Base-by-base conservation (phyloP, 1,140 invertebrate genomes). In the Phymorhynchus buccinoides region DNA sequence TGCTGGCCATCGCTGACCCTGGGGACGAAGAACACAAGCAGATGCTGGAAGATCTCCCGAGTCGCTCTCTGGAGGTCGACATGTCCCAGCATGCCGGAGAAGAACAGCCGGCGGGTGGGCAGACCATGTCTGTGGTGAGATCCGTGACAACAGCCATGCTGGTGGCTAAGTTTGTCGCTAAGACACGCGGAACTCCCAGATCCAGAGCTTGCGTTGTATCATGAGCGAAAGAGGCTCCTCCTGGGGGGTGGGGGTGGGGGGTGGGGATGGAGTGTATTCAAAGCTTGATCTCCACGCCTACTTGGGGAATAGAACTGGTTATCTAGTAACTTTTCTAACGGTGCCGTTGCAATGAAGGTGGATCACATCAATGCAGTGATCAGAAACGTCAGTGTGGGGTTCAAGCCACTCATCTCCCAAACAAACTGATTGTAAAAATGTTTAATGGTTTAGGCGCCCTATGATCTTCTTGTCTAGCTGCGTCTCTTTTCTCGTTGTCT, bases 1-100 rank as follows among this genome's bases (percentile, higher is more conserved):
- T 98, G n/a, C 93, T 99, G 44, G 96, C 96, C 27, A 97, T 99
- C 89, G 96, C 97, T 0, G 98, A 99, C 94, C 96, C 96, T 1
- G 87, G 87, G 18, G 89, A 91, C 52, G 88, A 89, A 22, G 88
- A 88, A 18, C 90, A 89, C 84, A 84, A 89, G 30, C 87, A 91
- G 39, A 89, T 92, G 52, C 86, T 93, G 12, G 86, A 91, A 75
- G 87, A 87, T 27, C 78, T 93, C 39, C 90, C 89, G 1, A 91
- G 90, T 52, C 86, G 92, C 71, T 80, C 87, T 35, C 7, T 87
- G 14, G 84, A 71, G 4, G 83, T 62, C 22, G 84, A 66, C 6
- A 83, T 79, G n/a, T 85, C 87, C 16, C 85, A 77, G n/a, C 75
- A 80, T 27, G 73, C 79, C 32, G 71, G 78, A 1, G 85, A 68